Conservation (phyloP, 1,140 invertebrate genomes). For the Manduca sexta region DNA sequence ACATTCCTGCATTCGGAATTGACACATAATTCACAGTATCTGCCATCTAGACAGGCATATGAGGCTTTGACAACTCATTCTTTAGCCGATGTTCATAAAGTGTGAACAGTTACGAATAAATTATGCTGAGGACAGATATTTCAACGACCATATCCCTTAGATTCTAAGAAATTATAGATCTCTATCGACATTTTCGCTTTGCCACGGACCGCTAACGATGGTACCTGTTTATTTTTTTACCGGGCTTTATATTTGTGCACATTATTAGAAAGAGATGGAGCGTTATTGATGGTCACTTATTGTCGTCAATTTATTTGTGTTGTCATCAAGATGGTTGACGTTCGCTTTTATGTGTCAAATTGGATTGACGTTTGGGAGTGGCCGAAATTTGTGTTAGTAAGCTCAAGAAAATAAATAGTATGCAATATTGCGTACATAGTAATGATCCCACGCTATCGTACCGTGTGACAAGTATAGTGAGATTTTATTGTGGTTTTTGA, state of each 20-base stretch:
- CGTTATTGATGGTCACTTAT: constrained; percentile 3
- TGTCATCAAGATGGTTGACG: no score
- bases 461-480: no score
- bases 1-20: constrained; percentile 52
- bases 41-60: constrained; percentile 36
- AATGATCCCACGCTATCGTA: no score
- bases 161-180: constrained; percentile 64
- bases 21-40: constrained; percentile 44
- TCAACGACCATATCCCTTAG: constrained; percentile 29
- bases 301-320: no score
- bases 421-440: no score
- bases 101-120: constrained; percentile 63
- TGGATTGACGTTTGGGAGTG: no score
- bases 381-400: background rate
- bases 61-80: constrained; percentile 54
- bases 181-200: constrained; percentile 54
- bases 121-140: constrained; percentile 44
- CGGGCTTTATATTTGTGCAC: background rate
- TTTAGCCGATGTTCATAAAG: constrained; percentile 35
- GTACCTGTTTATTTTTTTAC: constrained; percentile 49
- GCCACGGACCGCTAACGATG: constrained; percentile 55
- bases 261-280: background rate
- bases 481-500: no score
- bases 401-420: no score
- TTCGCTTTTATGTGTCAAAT: no score